Evolutionary conservation across 2,888 invertebrate genomes (phyloP).

Genomic region (Catonia carolina): DNA sequence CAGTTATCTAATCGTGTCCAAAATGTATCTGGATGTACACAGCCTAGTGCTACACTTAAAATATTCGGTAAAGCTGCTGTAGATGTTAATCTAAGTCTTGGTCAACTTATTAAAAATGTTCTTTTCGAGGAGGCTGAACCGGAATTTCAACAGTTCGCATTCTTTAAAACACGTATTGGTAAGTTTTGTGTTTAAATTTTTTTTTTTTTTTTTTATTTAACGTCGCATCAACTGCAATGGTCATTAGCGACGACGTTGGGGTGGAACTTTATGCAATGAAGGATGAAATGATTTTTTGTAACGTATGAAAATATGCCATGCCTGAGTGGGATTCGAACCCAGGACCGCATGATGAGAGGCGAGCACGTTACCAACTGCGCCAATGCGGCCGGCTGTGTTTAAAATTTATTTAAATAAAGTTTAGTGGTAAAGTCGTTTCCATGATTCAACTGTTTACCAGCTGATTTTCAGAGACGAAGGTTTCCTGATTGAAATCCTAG

Average conservation of each 20-base stretch:
- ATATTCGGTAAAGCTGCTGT: conserved; percentile 79
- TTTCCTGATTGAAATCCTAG: no score
- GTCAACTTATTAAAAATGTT: conserved; percentile 86
- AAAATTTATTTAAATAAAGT: conserved; percentile 13
- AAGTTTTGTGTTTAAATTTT: conserved; percentile 34
- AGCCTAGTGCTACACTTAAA: conserved; percentile 56
- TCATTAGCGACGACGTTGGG: no score
- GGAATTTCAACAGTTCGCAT: conserved; percentile 96
- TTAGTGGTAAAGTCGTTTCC: not conserved
- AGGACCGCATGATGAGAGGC: no score
- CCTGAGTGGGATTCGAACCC: no score
- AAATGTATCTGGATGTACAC: conserved; percentile 60
- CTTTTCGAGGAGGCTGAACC: conserved; percentile 96
- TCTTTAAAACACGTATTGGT: conserved; percentile 92
- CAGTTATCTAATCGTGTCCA: conserved; percentile 91
- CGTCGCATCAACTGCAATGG: no score
- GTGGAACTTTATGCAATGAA: no score
- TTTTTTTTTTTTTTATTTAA: conserved; percentile 6
- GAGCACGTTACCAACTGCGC: no score
- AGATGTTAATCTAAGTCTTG: conserved; percentile 90
- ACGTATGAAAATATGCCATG: no score
- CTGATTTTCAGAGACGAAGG: no score
- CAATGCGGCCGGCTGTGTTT: no score
- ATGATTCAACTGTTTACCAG: no score
- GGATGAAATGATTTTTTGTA: no score